phyloP scores from a whole-genome alignment of 1,140 invertebrate species.

The Panagrolaimus sp. region DNA sequence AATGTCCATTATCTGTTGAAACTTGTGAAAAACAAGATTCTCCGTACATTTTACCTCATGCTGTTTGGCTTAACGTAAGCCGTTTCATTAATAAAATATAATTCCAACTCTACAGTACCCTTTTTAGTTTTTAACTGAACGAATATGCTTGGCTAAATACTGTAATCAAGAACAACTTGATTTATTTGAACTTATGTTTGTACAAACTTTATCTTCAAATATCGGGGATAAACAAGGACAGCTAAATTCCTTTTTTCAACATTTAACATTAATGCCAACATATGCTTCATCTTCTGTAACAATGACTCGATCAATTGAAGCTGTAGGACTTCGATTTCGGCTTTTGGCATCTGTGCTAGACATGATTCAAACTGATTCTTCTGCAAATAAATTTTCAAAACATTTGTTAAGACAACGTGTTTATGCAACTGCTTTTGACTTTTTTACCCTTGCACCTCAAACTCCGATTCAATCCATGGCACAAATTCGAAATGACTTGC shows the following conservation, averaged over 20 bases:
- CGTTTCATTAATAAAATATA: constrained; percentile 14
- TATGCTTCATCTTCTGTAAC: constrained; percentile 61
- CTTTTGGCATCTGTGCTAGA: constrained; percentile 82
- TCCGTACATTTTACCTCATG: constrained; percentile 80
- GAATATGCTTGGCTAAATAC: constrained; percentile 91
- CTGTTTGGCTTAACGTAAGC: constrained; percentile 79
- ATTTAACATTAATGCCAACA: not conserved
- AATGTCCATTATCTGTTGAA: constrained; percentile 31
- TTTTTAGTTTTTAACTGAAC: constrained; percentile 75
- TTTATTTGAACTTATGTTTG: constrained; percentile 73
- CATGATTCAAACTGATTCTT: constrained; percentile 84
- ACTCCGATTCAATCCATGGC: constrained; percentile 74
- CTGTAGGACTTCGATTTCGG: constrained; percentile 65
- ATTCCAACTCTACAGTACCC: constrained; percentile 1
- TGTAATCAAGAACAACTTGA: constrained; percentile 90
- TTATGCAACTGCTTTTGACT: constrained; percentile 87
- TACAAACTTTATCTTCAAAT: constrained; percentile 79
- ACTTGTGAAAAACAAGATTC: constrained; percentile 62
- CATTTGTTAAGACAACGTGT: constrained; percentile 87
- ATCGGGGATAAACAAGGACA: constrained; percentile 75
- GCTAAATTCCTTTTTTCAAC: not conserved
- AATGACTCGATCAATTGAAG: constrained; percentile 46
- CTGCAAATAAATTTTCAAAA: constrained; percentile 74
- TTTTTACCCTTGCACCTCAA: constrained; percentile 75
- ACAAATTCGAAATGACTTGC: constrained; percentile 80